Percentiles rank a stretch among this genome's conserved stretches.
These are phyloP conservation scores for Diabrotica undecimpunctata DNA, from an alignment of 1,140 invertebrate genomes.

Conservation along the genomic window DNA sequence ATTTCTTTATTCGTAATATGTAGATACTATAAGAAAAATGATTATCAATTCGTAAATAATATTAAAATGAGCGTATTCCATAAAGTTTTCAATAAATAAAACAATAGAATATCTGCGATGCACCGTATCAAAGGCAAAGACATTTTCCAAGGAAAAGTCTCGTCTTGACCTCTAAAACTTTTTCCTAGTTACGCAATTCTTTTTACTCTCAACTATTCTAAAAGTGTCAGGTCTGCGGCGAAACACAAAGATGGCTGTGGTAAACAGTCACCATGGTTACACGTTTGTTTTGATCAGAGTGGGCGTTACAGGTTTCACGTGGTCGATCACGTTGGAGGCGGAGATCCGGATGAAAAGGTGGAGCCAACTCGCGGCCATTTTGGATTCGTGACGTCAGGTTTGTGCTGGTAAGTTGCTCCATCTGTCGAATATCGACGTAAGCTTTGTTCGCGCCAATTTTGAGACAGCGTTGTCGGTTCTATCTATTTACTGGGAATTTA, in stretches of 20 bases:
- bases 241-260: slow-evolving; percentile 28
- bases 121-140: not conserved
- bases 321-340: slow-evolving; percentile 17
- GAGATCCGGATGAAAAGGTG: slow-evolving; percentile 11
- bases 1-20: no score
- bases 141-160: not conserved
- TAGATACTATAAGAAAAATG: no score
- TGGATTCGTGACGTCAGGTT: slow-evolving; percentile 17
- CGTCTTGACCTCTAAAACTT: not conserved
- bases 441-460: slow-evolving; percentile 12
- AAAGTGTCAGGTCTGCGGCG: slow-evolving; percentile 5
- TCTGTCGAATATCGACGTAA: slow-evolving; percentile 16
- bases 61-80: no score
- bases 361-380: slow-evolving; percentile 26
- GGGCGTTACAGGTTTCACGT: slow-evolving; percentile 24
- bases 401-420: slow-evolving; percentile 18
- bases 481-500: no score
- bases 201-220: not conserved
- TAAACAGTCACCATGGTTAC: slow-evolving; percentile 27
- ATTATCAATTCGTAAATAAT: no score
- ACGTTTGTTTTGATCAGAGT: slow-evolving; percentile 13
- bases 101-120: no score
- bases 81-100: no score
- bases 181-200: slow-evolving; percentile 4
- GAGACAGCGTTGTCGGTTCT: not conserved